Percentiles rank a stretch among this genome's conserved stretches.
Conservation (phyloP, 2,113 vertebrate genomes). For the Pterophyllum scalare region DNA sequence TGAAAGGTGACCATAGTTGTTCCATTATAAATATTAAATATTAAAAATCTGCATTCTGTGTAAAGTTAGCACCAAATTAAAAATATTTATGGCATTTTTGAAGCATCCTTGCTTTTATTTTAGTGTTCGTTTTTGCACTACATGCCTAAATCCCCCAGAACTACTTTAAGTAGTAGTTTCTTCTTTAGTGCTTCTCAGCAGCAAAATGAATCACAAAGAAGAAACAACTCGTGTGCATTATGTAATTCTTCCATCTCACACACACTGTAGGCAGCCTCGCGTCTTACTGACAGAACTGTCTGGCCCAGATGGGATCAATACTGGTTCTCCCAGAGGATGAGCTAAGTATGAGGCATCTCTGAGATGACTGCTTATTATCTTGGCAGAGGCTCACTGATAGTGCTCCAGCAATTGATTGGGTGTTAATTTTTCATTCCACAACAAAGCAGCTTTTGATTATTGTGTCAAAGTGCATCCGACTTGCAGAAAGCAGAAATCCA, state of each 20-base stretch:
- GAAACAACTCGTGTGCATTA: not conserved
- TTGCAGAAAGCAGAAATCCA: conserved; percentile 4
- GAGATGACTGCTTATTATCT: conserved; percentile 45
- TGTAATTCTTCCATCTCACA: not conserved
- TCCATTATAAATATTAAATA: not conserved
- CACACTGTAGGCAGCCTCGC: not conserved
- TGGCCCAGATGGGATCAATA: conserved; percentile 42
- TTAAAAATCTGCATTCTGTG: not conserved
- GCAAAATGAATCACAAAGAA: not conserved
- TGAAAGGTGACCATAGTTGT: not conserved
- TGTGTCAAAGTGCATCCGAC: conserved; percentile 20
- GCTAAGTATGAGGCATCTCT: conserved; percentile 53
- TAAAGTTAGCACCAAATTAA: too few relatives aligned
- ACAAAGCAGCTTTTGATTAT: conserved; percentile 30
- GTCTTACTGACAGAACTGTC: not conserved
- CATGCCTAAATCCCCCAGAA: not conserved
- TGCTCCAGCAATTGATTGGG: conserved; percentile 24
- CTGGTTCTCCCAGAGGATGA: conserved; percentile 32
- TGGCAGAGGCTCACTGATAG: conserved; percentile 25
- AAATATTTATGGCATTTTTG: too few relatives aligned
- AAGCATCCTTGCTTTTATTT: not conserved
- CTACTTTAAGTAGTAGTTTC: not conserved
- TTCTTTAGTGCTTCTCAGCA: not conserved
- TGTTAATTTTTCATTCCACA: conserved; percentile 31
- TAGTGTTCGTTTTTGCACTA: not conserved